Conservation (phyloP, 1,140 invertebrate genomes). For the Pristionchus pacificus region DNA sequence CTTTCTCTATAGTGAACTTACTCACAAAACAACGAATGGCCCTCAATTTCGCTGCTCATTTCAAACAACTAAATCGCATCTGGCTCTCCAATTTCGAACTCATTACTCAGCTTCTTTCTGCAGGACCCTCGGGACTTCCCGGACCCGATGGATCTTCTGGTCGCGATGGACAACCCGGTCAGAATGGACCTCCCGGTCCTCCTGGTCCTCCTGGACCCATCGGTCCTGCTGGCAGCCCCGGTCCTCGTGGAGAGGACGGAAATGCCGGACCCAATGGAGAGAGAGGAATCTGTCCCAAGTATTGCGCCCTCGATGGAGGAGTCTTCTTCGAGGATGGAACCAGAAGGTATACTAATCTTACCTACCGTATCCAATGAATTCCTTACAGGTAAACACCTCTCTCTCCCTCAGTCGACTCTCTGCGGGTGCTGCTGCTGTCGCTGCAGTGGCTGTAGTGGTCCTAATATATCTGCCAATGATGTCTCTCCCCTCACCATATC, state of each 20-base stretch:
- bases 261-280: constrained; percentile 35
- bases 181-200: constrained; percentile 43
- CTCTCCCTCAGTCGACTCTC: constrained; percentile 1
- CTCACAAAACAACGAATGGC: not conserved
- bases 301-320: constrained; percentile 42
- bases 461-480: not conserved
- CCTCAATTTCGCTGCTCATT: constrained; percentile 35
- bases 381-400: constrained; percentile 14
- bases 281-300: constrained; percentile 39
- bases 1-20: constrained; percentile 3
- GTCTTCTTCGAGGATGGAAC: constrained; percentile 46
- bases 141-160: constrained; percentile 29
- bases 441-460: not conserved
- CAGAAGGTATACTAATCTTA: constrained; percentile 30
- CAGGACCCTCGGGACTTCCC: constrained; percentile 25
- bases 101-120: constrained; percentile 5
- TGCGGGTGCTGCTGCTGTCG: too few relatives aligned
- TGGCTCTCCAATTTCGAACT: not conserved
- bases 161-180: constrained; percentile 40
- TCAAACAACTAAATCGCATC: constrained; percentile 17
- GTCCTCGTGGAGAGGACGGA: constrained; percentile 13
- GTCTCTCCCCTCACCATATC: too few relatives aligned
- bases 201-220: constrained; percentile 38
- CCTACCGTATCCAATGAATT: constrained; percentile 5
- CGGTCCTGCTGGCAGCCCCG: constrained; percentile 22